Conservation (phyloP, 2,113 vertebrate genomes). For the Mola mola region DNA sequence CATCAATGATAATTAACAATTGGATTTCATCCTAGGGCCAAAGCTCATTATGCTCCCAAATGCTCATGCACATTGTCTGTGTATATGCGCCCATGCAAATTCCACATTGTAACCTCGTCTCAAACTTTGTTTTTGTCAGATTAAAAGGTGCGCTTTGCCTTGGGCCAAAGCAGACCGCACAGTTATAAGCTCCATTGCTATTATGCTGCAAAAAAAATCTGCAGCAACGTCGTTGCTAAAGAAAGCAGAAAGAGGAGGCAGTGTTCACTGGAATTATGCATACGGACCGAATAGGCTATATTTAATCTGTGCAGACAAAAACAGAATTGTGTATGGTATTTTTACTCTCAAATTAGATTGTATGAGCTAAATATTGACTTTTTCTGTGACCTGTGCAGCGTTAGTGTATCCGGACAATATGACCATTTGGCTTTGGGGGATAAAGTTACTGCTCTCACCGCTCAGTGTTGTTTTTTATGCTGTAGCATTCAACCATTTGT, state of each 20-base stretch:
- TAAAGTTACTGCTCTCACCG: too few species aligned
- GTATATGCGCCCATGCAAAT: background rate
- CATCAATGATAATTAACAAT: too few species aligned
- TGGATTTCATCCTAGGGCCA: too few species aligned
- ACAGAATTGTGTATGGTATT: background rate
- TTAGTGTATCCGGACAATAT: background rate
- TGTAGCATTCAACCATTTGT: background rate
- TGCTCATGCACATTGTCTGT: too few species aligned
- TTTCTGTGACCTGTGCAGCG: background rate
- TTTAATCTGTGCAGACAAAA: background rate
- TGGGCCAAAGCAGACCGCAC: background rate
- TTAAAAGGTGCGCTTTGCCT: slow-evolving; percentile 1
- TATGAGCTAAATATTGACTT: background rate
- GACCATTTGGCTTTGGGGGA: too few species aligned
- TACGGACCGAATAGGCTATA: slow-evolving; percentile 6
- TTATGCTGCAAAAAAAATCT: slow-evolving; percentile 23
- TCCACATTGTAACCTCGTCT: too few species aligned
- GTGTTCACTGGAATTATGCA: slow-evolving; percentile 2
- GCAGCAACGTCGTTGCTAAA: slow-evolving; percentile 15
- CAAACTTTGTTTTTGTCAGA: background rate
- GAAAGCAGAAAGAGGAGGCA: slow-evolving; percentile 27
- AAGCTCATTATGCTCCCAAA: too few species aligned
- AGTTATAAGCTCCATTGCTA: background rate
- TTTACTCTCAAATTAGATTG: background rate
- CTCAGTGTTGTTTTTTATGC: too few species aligned